phyloP scores from a whole-genome alignment of 1,140 invertebrate genomes.

The Nymphalis io region DNA sequence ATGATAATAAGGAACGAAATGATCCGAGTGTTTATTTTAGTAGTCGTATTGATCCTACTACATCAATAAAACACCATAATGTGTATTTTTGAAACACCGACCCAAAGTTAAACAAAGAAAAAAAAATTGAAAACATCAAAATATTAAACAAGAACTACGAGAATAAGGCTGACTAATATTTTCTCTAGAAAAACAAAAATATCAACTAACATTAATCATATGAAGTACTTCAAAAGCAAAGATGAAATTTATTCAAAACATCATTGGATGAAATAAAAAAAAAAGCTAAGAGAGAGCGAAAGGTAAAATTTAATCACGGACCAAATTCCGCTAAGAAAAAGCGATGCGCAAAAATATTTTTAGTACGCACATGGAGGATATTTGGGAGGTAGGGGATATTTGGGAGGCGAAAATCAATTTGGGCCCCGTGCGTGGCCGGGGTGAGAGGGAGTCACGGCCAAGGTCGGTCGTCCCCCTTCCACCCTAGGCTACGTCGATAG shows the following conservation, averaged over 20 bases:
- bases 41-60: too few species aligned
- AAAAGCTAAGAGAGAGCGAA: background rate
- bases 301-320: conserved; percentile 23
- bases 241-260: background rate
- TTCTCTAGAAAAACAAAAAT: too few species aligned
- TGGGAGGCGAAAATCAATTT: conserved; percentile 59
- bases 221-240: background rate
- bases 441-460: conserved; percentile 64
- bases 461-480: conserved; percentile 54
- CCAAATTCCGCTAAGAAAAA: conserved; percentile 18
- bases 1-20: too few species aligned
- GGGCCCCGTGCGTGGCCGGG: conserved; percentile 50
- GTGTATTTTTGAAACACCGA: too few species aligned
- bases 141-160: too few species aligned
- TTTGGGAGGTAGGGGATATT: conserved; percentile 30
- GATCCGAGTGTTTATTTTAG: too few species aligned
- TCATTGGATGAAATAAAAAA: background rate
- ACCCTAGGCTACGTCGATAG: conserved; percentile 44
- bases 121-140: too few species aligned
- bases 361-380: conserved; percentile 36
- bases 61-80: too few species aligned
- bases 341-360: conserved; percentile 45
- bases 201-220: too few species aligned
- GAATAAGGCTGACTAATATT: too few species aligned
- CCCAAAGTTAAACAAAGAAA: too few species aligned